A percentile compares a stretch with the other conserved stretches of the same genome.
Conservation (phyloP, 2,888 invertebrate species). For the Schizotus pectinicornis region DNA sequence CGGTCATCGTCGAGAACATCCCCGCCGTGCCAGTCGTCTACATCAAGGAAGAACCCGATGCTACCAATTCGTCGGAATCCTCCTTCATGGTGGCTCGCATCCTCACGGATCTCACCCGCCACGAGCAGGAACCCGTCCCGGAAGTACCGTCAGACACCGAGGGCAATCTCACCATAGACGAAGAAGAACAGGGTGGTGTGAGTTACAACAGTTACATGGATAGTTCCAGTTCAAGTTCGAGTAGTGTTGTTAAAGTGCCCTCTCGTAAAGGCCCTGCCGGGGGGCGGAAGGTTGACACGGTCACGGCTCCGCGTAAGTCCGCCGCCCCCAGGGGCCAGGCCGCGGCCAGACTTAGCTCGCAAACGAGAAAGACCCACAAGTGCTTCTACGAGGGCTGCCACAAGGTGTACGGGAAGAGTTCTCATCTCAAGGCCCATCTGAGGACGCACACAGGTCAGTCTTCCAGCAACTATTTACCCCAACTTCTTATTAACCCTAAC, state of each 20-base stretch:
- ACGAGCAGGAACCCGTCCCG: slow-evolving; percentile 65
- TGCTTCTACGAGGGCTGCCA: slow-evolving; percentile 66
- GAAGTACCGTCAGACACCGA: slow-evolving; percentile 56
- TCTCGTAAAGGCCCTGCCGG: neutral
- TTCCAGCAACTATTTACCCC: neutral
- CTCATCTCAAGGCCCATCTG: slow-evolving; percentile 69
- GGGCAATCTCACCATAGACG: slow-evolving; percentile 50
- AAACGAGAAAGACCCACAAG: slow-evolving; percentile 63
- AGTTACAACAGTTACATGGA: slow-evolving; percentile 46
- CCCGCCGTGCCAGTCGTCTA: slow-evolving; percentile 42
- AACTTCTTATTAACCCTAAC: neutral
- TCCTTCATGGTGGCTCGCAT: slow-evolving; percentile 67
- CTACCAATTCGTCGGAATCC: slow-evolving; percentile 33
- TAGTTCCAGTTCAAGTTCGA: slow-evolving; percentile 34
- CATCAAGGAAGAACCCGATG: slow-evolving; percentile 41
- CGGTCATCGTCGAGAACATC: slow-evolving; percentile 52
- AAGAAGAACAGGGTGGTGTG: slow-evolving; percentile 45
- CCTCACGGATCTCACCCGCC: slow-evolving; percentile 65
- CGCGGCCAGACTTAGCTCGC: slow-evolving; percentile 33
- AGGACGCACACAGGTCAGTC: slow-evolving; percentile 69
- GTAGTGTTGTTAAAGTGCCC: slow-evolving; percentile 30
- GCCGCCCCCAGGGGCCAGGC: slow-evolving; percentile 40
- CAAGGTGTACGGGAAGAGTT: slow-evolving; percentile 70
- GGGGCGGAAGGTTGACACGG: neutral
- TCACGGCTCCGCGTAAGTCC: slow-evolving; percentile 35